Evolutionary conservation across 2,113 vertebrate species (phyloP).

Genomic region (Pomatorhinus ruficollis): DNA sequence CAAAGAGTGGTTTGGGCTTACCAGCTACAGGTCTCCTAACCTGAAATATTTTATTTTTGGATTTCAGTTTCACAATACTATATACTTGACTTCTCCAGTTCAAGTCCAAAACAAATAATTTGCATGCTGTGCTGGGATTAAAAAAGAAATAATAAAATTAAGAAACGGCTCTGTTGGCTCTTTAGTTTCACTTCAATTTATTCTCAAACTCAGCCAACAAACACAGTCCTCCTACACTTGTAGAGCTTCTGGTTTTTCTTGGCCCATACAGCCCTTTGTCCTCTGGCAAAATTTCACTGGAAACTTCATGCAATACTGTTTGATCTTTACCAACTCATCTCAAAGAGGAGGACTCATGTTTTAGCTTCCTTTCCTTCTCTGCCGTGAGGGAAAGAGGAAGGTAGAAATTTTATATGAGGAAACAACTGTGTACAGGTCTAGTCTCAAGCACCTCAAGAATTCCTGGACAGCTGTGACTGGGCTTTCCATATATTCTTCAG

Average conservation of each 20-base stretch:
- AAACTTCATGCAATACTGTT: not conserved
- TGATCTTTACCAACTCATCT: not conserved
- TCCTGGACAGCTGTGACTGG: not conserved
- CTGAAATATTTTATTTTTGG: not conserved
- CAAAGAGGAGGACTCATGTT: not conserved
- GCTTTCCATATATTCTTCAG: not conserved
- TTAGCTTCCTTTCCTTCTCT: not conserved
- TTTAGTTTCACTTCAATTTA: not conserved
- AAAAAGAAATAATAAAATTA: not conserved
- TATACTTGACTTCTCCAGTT: not conserved
- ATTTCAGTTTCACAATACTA: not conserved
- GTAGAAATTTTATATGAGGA: not conserved
- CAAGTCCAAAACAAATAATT: constrained; percentile 9
- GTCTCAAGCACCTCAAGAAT: not conserved
- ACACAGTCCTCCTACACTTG: constrained; percentile 11
- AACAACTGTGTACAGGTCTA: not conserved
- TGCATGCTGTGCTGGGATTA: not conserved
- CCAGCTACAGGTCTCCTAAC: not conserved
- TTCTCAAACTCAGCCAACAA: constrained; percentile 14
- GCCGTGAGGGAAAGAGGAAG: not conserved
- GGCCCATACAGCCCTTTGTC: not conserved
- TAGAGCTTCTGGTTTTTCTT: constrained; percentile 48
- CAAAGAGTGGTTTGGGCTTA: not conserved
- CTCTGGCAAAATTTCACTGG: constrained; percentile 2
- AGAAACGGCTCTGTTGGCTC: not conserved